Conservation (phyloP, 2,797 vertebrate genomes). For the Serranus cabrilla region DNA sequence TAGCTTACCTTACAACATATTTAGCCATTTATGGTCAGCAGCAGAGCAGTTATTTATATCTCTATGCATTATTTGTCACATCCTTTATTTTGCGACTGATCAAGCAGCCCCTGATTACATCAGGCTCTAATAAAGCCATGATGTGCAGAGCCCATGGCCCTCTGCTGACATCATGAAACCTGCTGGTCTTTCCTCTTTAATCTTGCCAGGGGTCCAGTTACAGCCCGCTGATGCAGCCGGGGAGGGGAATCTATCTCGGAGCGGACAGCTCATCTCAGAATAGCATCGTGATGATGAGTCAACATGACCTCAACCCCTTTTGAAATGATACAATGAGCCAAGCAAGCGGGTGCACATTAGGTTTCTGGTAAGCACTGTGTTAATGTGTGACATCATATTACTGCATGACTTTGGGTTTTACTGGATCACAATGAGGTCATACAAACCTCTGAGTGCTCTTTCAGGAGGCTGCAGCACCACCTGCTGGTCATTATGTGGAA, state of each 20-base stretch:
- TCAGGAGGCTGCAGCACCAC: constrained; percentile 36
- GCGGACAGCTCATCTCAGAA: constrained; percentile 42
- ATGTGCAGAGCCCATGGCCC: constrained; percentile 14
- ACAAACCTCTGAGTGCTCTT: constrained; percentile 16
- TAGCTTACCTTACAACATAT: background rate
- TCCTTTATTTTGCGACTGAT: constrained; percentile 38
- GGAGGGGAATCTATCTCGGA: constrained; percentile 36
- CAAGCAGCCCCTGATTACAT: constrained; percentile 46
- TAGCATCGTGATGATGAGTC: constrained; percentile 56
- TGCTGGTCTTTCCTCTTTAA: constrained; percentile 39
- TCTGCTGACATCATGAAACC: constrained; percentile 63
- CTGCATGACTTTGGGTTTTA: constrained; percentile 53
- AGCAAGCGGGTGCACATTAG: background rate
- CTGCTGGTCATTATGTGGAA: constrained; percentile 42
- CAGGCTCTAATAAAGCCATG: constrained; percentile 36
- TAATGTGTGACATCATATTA: constrained; percentile 51
- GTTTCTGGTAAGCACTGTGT: constrained; percentile 2
- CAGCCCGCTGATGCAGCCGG: constrained; percentile 34
- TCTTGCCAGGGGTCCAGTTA: constrained; percentile 48
- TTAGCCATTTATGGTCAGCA: background rate
- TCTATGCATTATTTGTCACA: constrained; percentile 2
- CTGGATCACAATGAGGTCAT: constrained; percentile 44
- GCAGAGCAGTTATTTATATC: background rate
- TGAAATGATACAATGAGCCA: constrained; percentile 29
- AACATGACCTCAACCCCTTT: constrained; percentile 45